Percentiles rank a stretch among this genome's conserved stretches.
These are phyloP conservation scores for Echinometra lucunter DNA, from an alignment of 53 echinoderm and acorn worm species.

Conservation along the genomic window DNA sequence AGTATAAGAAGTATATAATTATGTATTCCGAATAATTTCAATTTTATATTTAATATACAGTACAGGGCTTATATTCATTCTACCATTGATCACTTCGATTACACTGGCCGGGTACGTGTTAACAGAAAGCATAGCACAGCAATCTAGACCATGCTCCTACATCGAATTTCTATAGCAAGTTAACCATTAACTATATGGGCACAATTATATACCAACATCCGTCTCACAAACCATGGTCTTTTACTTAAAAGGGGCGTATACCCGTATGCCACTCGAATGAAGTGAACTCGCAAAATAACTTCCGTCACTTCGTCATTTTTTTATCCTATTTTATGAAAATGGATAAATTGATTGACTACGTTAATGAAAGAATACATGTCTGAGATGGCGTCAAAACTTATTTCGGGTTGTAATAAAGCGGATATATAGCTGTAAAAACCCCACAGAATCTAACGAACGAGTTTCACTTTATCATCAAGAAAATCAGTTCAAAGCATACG, in stretches of 20 bases:
- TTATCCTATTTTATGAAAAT: not conserved
- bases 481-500: too few species aligned
- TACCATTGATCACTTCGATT: not conserved
- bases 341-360: not conserved
- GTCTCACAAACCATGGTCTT: too few species aligned
- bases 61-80: not conserved
- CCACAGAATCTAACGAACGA: not conserved
- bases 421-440: too few species aligned
- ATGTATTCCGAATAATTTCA: too few species aligned
- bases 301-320: not conserved
- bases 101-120: not conserved
- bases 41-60: not conserved
- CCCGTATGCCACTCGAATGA: not conserved
- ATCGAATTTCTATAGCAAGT: not conserved
- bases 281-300: not conserved
- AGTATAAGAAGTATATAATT: too few species aligned
- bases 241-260: slow-evolving; percentile 25
- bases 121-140: too few species aligned
- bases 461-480: not conserved
- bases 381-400: not conserved
- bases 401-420: too few species aligned
- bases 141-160: not conserved
- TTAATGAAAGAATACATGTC: not conserved
- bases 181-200: slow-evolving; percentile 11
- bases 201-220: slow-evolving; percentile 39